Percentiles rank a stretch among this genome's conserved stretches.
These are phyloP conservation scores for Lateolabrax maculatus DNA, from an alignment of 2,797 vertebrate species.

Conservation along the genomic window DNA sequence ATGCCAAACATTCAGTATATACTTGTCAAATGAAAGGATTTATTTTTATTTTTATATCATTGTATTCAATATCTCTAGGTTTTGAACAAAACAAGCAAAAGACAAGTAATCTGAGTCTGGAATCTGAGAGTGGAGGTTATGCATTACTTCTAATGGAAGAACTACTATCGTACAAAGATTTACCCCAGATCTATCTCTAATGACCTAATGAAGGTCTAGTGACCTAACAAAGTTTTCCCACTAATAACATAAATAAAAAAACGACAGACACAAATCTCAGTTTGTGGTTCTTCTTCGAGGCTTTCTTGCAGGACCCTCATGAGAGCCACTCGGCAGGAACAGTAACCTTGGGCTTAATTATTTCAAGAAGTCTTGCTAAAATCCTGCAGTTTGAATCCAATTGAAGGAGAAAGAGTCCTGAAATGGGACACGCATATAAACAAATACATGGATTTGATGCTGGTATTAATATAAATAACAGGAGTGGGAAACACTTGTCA, in stretches of 20 bases:
- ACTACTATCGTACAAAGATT: not conserved
- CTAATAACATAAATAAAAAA: too few relatives aligned
- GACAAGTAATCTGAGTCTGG: too few relatives aligned
- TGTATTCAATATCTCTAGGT: not conserved
- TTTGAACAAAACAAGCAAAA: too few relatives aligned
- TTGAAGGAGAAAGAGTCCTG: conserved; percentile 46
- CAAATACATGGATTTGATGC: conserved; percentile 30
- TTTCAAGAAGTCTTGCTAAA: conserved; percentile 61
- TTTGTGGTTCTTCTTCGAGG: conserved; percentile 39
- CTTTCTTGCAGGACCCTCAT: conserved; percentile 29
- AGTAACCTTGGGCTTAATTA: conserved; percentile 70
- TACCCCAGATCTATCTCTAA: conserved; percentile 24
- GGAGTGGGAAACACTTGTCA: conserved; percentile 49
- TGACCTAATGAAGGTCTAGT: too few relatives aligned
- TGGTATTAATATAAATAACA: conserved; percentile 53
- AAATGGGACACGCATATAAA: conserved; percentile 53
- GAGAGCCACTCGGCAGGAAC: conserved; percentile 16
- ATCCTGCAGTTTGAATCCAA: conserved; percentile 52
- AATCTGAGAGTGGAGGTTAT: not conserved
- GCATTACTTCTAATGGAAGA: not conserved
- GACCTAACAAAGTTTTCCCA: too few relatives aligned
- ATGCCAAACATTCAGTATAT: too few relatives aligned
- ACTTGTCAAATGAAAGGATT: too few relatives aligned
- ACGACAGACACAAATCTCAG: too few relatives aligned
- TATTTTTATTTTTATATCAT: not conserved